Evolutionary conservation across 2,113 vertebrate genomes (phyloP).

Genomic region (Dipodomys merriami): DNA sequence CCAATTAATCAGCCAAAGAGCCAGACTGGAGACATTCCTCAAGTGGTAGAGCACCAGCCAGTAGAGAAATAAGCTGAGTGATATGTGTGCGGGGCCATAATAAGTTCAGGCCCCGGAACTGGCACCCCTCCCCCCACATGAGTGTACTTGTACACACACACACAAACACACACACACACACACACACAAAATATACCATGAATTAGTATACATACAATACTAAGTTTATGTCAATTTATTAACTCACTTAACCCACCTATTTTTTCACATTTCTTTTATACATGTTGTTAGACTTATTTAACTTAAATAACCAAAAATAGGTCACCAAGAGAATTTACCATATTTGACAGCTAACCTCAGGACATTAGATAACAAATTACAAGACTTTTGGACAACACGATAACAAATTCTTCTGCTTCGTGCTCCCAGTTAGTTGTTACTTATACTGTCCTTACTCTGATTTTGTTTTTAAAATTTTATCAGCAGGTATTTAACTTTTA

Average conservation of each 20-base stretch:
- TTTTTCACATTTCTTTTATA: constrained; percentile 6
- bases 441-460: neutral
- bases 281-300: neutral
- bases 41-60: too few relatives aligned
- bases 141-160: too few relatives aligned
- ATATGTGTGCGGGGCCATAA: too few relatives aligned
- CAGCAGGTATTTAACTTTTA: constrained; percentile 36
- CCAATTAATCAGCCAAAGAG: too few relatives aligned
- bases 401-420: neutral
- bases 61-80: too few relatives aligned
- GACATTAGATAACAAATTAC: neutral
- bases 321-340: neutral
- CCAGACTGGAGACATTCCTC: too few relatives aligned
- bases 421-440: neutral
- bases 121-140: too few relatives aligned
- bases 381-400: neutral
- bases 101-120: too few relatives aligned
- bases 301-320: neutral
- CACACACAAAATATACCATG: neutral
- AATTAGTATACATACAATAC: neutral
- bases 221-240: too few relatives aligned
- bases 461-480: neutral
- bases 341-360: neutral
- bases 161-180: too few relatives aligned
- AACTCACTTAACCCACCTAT: neutral